phyloP scores from a whole-genome alignment of 1,140 invertebrate species.

The Oscheius sp. region DNA sequence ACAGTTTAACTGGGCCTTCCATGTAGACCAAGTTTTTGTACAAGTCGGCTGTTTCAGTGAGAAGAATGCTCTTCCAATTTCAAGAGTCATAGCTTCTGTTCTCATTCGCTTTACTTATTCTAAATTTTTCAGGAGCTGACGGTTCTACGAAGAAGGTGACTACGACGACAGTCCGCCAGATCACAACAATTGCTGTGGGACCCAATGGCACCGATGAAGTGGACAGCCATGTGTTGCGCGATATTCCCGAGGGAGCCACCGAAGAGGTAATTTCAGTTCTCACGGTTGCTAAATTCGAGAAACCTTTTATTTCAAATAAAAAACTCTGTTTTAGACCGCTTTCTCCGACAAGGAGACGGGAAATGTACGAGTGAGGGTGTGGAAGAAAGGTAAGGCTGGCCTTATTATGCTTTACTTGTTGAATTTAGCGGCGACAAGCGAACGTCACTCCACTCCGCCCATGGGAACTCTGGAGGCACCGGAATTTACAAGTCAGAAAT shows the following conservation, averaged over 20 bases:
- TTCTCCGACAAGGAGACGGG: constrained; percentile 30
- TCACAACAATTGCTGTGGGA: not conserved
- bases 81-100: not conserved
- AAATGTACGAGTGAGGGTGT: constrained; percentile 7
- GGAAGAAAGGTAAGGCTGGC: constrained; percentile 13
- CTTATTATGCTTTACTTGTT: not conserved
- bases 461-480: not conserved
- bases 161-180: not conserved
- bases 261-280: not conserved
- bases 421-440: not conserved
- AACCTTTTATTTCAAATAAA: too few relatives aligned
- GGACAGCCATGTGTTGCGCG: not conserved
- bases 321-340: constrained; percentile 8
- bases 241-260: constrained; percentile 2
- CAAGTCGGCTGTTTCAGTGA: too few relatives aligned
- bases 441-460: not conserved
- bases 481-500: not conserved
- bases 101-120: too few relatives aligned
- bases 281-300: not conserved
- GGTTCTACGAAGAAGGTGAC: too few relatives aligned
- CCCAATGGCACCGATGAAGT: not conserved
- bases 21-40: too few relatives aligned
- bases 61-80: not conserved
- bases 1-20: too few relatives aligned
- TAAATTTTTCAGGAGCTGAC: too few relatives aligned